These are phyloP conservation scores for Cyprinodon diabolis DNA, from an alignment of 2,797 vertebrate genomes.

Conservation along the genomic window DNA sequence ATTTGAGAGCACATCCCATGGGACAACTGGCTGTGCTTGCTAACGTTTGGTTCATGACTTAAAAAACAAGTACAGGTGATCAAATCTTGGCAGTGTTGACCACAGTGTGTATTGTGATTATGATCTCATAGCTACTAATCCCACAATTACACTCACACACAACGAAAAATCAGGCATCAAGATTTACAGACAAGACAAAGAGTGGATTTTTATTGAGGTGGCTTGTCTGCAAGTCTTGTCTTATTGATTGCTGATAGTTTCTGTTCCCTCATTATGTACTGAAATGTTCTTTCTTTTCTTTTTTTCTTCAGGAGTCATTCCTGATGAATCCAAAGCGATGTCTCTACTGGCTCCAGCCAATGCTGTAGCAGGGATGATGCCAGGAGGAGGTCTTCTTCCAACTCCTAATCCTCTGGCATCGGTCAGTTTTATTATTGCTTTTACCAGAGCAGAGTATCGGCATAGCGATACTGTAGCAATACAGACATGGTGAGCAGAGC, in stretches of 20 bases:
- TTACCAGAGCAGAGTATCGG: neutral
- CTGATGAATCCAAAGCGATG: slow-evolving; percentile 99
- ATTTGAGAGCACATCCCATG: slow-evolving; percentile 99
- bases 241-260: slow-evolving; percentile 60
- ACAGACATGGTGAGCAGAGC: too few species aligned
- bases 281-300: slow-evolving; percentile 57
- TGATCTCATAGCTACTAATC: slow-evolving; percentile 79
- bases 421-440: slow-evolving; percentile 70
- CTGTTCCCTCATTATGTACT: slow-evolving; percentile 17
- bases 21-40: slow-evolving; percentile 99
- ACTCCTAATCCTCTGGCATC: slow-evolving; percentile 96
- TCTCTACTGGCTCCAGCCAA: slow-evolving; percentile 99
- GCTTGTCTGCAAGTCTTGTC: slow-evolving; percentile 80
- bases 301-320: slow-evolving; percentile 97
- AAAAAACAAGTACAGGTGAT: slow-evolving; percentile 99
- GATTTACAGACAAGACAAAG: slow-evolving; percentile 78
- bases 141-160: slow-evolving; percentile 71
- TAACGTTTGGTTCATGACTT: slow-evolving; percentile 99
- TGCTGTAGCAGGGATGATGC: slow-evolving; percentile 98
- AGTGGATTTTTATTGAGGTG: slow-evolving; percentile 76
- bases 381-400: slow-evolving; percentile 96
- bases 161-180: slow-evolving; percentile 66
- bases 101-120: slow-evolving; percentile 99
- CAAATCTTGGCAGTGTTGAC: slow-evolving; percentile 99
- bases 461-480: neutral